Base-by-base conservation (phyloP, 1,140 invertebrate genomes). In the Cephus cinctus region DNA sequence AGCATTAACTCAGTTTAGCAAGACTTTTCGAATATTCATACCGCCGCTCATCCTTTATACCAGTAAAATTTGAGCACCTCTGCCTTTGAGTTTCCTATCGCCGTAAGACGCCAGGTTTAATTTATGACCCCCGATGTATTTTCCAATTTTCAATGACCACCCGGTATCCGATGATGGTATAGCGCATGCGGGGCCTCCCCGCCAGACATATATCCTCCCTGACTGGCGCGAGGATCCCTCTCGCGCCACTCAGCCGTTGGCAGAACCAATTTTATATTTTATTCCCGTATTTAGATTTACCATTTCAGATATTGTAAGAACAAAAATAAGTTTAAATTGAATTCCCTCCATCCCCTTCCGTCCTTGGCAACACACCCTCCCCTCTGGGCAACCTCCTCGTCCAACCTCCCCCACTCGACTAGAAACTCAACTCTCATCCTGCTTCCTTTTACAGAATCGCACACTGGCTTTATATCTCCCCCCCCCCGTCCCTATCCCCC, bases 321-420 rank as follows among this genome's bases (percentile, higher is more conserved):
- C 63, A 66, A 70, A 71, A 74, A 71, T 70, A 70, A 71, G 61
- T 63, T 69, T 60, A 63, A 69, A 71, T 72, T 63, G 66, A 68
- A 71, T 71, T 70, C 56, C 58, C 45, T 30, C 14, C 22, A 19
- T 8, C 35, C 14, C 25, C 31, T 41, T 25, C 11, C 3, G n/a
- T n/a, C n/a, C n/a, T 23, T 11, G 22, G 40, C 15, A 8, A 23
- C n/a, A 22, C 32, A 12, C 34, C 11, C 34, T 12, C 14, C 19
- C 15, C 20, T 25, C 22, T 23, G 2, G 4, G n/a, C 4, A 19
- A 27, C 4, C 21, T 36, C n/a, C 9, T 38, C 15, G 8, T 25
- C 9, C 20, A 11, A 12, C 18, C 32, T 22, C 12, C 11, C 18
- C n/a, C 18, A 5, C 5, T 4, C 6, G 3, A 12, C 22, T 14